phyloP scores from a whole-genome alignment of 2,797 vertebrate species.

The Tenualosa thibaudeaui region DNA sequence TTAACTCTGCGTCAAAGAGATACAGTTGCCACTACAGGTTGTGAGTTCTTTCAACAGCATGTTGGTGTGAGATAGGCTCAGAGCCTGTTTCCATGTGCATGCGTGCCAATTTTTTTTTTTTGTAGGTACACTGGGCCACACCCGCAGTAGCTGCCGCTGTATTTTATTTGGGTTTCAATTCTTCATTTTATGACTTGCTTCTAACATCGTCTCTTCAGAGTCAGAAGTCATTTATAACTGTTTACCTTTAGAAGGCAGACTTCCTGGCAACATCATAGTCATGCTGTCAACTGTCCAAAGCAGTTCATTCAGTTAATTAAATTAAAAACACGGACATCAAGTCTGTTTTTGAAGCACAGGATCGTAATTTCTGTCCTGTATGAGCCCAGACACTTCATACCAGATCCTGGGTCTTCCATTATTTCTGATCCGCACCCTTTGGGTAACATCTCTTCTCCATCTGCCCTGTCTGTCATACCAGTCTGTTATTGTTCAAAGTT shows the following conservation, averaged over 20 bases:
- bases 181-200: not conserved
- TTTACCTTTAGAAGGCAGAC: not conserved
- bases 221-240: not conserved
- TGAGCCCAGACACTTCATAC: no score
- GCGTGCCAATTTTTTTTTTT: not conserved
- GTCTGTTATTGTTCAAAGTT: not conserved
- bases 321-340: not conserved
- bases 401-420: no score
- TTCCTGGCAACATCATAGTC: not conserved
- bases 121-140: not conserved
- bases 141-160: not conserved
- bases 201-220: not conserved
- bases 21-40: constrained; percentile 10
- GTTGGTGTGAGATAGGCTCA: not conserved
- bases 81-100: not conserved
- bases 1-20: constrained; percentile 21
- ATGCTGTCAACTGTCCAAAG: not conserved
- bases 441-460: not conserved
- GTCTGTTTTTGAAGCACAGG: not conserved
- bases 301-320: not conserved
- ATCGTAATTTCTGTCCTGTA: no score
- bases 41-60: not conserved
- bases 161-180: not conserved
- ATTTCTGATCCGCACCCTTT: no score
- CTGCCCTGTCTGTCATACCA: not conserved